Percentiles rank a stretch among this genome's conserved stretches.
Evolutionary conservation across 1,140 invertebrate genomes (phyloP).

Genomic region (Pristionchus pacificus): DNA sequence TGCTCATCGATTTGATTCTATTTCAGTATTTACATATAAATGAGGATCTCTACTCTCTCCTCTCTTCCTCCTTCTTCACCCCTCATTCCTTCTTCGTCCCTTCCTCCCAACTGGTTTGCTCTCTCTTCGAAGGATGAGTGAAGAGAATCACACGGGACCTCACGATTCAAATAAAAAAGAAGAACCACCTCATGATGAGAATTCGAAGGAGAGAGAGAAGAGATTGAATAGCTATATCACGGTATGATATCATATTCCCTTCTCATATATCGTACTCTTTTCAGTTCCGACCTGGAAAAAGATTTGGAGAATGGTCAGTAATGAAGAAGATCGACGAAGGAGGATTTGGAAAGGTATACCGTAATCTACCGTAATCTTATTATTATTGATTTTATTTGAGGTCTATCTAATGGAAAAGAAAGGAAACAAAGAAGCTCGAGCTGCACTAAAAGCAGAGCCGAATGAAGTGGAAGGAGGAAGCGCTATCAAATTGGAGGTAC

Average conservation of each 20-base stretch:
- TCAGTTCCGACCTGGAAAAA: not conserved
- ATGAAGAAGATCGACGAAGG: not conserved
- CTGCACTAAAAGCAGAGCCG: conserved; percentile 33
- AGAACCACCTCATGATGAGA: not conserved
- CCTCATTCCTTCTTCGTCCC: not conserved
- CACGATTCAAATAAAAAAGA: no score
- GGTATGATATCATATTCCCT: not conserved
- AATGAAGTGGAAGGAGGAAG: conserved; percentile 36
- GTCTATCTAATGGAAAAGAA: not conserved
- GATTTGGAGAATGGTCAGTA: not conserved
- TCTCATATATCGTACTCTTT: not conserved
- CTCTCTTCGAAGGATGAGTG: no score
- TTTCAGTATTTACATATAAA: conserved; percentile 1
- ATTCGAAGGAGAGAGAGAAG: not conserved
- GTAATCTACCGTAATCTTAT: not conserved
- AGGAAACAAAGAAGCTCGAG: conserved; percentile 12
- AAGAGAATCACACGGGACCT: no score
- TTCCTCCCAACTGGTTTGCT: not conserved
- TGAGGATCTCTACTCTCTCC: not conserved
- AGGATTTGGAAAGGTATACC: conserved; percentile 2
- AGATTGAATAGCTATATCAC: not conserved
- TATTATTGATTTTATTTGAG: not conserved
- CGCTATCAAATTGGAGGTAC: conserved; percentile 33
- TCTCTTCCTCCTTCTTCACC: not conserved
- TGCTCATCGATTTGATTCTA: no score